phyloP scores from a whole-genome alignment of 2,888 invertebrate species.

The Sylvicola cinctus region DNA sequence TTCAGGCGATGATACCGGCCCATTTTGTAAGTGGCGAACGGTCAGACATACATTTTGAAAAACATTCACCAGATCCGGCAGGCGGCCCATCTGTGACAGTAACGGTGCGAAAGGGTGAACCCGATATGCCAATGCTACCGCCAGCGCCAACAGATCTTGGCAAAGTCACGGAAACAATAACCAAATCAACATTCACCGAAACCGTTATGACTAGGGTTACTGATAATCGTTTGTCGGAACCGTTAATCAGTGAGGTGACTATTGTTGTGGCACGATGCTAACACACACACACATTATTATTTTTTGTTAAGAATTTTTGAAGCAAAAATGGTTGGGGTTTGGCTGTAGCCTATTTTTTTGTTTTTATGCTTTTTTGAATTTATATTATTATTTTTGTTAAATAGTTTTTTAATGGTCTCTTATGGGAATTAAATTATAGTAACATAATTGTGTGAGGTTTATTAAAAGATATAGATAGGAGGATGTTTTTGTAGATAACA shows the following conservation, averaged over 20 bases:
- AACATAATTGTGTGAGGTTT: no score
- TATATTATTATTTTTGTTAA: no score
- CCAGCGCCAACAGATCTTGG: constrained; percentile 70
- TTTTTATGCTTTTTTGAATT: no score
- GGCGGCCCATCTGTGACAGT: constrained; percentile 49
- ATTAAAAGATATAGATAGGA: no score
- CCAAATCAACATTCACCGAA: constrained; percentile 89
- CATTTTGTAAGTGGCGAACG: constrained; percentile 75
- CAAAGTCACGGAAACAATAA: constrained; percentile 83
- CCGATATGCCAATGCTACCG: constrained; percentile 51
- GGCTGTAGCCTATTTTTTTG: no score
- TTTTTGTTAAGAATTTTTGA: no score
- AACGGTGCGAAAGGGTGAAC: constrained; percentile 56
- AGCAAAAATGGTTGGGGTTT: no score
- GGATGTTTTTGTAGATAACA: no score
- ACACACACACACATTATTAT: background rate
- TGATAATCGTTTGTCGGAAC: constrained; percentile 71
- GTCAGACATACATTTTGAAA: constrained; percentile 27
- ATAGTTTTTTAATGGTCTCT: no score
- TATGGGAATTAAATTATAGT: no score
- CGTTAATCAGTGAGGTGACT: constrained; percentile 74
- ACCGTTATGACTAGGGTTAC: constrained; percentile 86
- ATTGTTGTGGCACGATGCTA: constrained; percentile 11
- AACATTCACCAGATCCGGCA: constrained; percentile 24
- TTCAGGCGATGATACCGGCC: constrained; percentile 86